Evolutionary conservation across 1,140 invertebrate genomes (phyloP).

Genomic region (Apis laboriosa): DNA sequence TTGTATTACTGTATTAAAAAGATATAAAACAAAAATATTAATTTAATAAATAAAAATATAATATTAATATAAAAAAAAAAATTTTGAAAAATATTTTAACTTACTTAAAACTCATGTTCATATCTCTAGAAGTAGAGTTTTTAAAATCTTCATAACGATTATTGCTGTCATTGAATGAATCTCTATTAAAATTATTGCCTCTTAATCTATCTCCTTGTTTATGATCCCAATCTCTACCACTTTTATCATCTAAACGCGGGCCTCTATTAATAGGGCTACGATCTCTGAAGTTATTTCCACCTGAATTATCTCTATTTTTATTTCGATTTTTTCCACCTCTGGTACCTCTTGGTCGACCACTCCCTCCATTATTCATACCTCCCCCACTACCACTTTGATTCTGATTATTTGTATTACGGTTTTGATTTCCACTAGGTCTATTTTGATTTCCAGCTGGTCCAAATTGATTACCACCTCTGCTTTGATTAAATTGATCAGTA

Average conservation of each 20-base stretch:
- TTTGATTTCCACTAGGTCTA: slow-evolving; percentile 59
- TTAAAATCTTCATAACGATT: slow-evolving; percentile 71
- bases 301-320: slow-evolving; percentile 67
- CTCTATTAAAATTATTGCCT: slow-evolving; percentile 62
- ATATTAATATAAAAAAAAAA: neutral
- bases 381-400: slow-evolving; percentile 39
- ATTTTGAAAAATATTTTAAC: neutral
- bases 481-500: slow-evolving; percentile 68
- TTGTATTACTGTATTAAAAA: slow-evolving; percentile 36
- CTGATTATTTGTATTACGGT: slow-evolving; percentile 59
- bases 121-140: slow-evolving; percentile 55
- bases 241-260: slow-evolving; percentile 68
- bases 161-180: slow-evolving; percentile 64
- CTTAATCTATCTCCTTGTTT: slow-evolving; percentile 58
- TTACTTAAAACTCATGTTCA: slow-evolving; percentile 67
- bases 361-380: slow-evolving; percentile 17
- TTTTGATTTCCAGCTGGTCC: slow-evolving; percentile 66
- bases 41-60: neutral
- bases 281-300: slow-evolving; percentile 73
- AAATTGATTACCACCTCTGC: slow-evolving; percentile 64
- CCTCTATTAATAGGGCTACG: slow-evolving; percentile 74
- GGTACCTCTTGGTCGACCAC: slow-evolving; percentile 52
- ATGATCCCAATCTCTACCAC: slow-evolving; percentile 64
- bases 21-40: neutral
- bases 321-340: slow-evolving; percentile 71